Conservation (phyloP, 2,797 vertebrate species). For the Monodelphis domestica region DNA sequence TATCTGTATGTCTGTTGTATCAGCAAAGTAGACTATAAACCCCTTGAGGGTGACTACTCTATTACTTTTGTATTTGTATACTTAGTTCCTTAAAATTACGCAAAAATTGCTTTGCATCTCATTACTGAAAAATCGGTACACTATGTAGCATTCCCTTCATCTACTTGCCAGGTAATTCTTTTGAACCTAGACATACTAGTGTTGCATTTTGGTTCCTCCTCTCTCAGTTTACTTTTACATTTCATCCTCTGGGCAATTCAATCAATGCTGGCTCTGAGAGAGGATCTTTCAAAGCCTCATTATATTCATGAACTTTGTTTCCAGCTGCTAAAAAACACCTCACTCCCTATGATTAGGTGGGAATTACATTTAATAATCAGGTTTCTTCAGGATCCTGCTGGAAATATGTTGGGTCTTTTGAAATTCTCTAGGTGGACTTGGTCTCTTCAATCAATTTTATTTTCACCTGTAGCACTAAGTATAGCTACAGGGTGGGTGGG, state of each 20-base stretch:
- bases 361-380: slow-evolving; percentile 33
- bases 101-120: background rate
- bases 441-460: background rate
- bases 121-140: background rate
- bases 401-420: slow-evolving; percentile 37
- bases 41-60: background rate
- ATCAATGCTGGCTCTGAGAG: slow-evolving; percentile 30
- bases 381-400: slow-evolving; percentile 28
- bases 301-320: slow-evolving; percentile 21
- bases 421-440: background rate
- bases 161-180: background rate
- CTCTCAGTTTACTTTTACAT: slow-evolving; percentile 26
- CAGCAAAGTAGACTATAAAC: background rate
- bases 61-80: background rate
- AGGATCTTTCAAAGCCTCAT: slow-evolving; percentile 27
- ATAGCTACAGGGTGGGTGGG: no score
- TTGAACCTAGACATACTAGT: background rate
- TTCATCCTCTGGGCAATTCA: slow-evolving; percentile 9
- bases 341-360: slow-evolving; percentile 11
- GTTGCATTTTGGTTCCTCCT: background rate
- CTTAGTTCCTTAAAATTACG: background rate
- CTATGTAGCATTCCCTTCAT: background rate
- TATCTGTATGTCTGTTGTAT: background rate
- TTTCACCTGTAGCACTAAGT: background rate
- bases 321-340: slow-evolving; percentile 47